Conservation (phyloP, 1,140 invertebrate genomes). For the Doryteuthis pealeii region DNA sequence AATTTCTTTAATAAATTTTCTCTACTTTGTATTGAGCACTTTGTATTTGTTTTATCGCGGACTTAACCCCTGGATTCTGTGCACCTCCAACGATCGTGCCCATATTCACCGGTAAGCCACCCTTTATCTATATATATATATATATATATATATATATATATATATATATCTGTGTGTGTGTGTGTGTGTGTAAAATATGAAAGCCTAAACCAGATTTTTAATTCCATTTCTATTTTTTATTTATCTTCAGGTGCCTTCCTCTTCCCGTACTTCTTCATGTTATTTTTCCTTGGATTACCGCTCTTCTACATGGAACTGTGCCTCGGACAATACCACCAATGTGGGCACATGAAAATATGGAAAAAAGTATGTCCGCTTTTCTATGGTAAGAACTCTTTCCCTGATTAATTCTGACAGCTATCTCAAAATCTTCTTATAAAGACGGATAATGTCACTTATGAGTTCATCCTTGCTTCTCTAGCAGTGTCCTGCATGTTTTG, state of each 20-base stretch:
- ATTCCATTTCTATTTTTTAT: background rate
- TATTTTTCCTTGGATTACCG: conserved; percentile 63
- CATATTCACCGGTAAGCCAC: too few species aligned
- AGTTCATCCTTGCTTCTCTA: too few species aligned
- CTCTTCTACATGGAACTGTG: conserved; percentile 61
- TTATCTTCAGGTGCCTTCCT: conserved; percentile 65
- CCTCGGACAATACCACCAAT: conserved; percentile 56
- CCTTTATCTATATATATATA: background rate
- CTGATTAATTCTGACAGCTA: too few species aligned
- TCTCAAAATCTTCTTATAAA: too few species aligned
- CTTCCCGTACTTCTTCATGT: conserved; percentile 64
- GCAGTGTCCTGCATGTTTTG: too few species aligned
- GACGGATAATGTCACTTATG: too few species aligned
- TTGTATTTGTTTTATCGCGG: too few species aligned
- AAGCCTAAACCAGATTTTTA: background rate
- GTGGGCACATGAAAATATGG: conserved; percentile 34
- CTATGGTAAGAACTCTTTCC: background rate
- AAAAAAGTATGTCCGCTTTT: conserved; percentile 13
- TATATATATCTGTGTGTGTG: background rate
- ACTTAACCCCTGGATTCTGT: too few species aligned
- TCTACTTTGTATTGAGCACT: too few species aligned
- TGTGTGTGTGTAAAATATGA: background rate
- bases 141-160: background rate
- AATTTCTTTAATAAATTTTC: too few species aligned
- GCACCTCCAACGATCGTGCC: too few species aligned